Evolutionary conservation across 2,888 invertebrate genomes (phyloP), one percentile per base, ranked within the genome.

Genomic region (Spisula subtruncata): DNA sequence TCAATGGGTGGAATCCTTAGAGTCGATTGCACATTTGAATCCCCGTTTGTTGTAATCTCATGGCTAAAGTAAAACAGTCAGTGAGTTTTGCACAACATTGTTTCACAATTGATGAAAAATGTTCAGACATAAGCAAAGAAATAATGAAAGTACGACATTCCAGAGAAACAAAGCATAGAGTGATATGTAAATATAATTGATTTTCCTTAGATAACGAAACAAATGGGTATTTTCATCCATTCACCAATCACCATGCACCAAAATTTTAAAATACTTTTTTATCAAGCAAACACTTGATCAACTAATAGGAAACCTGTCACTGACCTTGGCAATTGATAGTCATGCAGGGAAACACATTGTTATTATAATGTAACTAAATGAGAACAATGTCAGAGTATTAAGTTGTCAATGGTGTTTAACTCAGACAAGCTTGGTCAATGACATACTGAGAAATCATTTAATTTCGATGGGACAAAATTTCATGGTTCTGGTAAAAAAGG

Each of bases 251-350:
- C n/a, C n/a, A n/a, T n/a, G 60, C 25, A 25, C 12, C 6, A 12
- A 51, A 51, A 4, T 12, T 16, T 51, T 51, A 8, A 16, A 51
- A 51, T 10, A 66, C 1, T 25, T 0, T n/a, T 60, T 66, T 66
- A n/a, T 25, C 5, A 25, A n/a, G n/a, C 6, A 66, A 66, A 66
- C n/a, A 66, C 25, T n/a, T 66, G 0, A 66, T 66, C 60, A n/a
- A 32, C 35, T 32, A 4, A 25, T 60, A 2, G 12, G 25, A 25
- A 25, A 71, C 29, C 75, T 32, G 5, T 75, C 75, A 75, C 29
- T 71, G 71, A 75, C 75, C 75, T 35, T 35, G 75, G 18, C 75
- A 75, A 1, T 35, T 75, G 75, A 75, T 35, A 75, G 8, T 75
- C 25, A 32, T 75, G 29, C 16, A 18, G 75, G 75, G 25, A 60